Conservation (phyloP, 1,140 invertebrate genomes). For the Macrocentrus cingulum region DNA sequence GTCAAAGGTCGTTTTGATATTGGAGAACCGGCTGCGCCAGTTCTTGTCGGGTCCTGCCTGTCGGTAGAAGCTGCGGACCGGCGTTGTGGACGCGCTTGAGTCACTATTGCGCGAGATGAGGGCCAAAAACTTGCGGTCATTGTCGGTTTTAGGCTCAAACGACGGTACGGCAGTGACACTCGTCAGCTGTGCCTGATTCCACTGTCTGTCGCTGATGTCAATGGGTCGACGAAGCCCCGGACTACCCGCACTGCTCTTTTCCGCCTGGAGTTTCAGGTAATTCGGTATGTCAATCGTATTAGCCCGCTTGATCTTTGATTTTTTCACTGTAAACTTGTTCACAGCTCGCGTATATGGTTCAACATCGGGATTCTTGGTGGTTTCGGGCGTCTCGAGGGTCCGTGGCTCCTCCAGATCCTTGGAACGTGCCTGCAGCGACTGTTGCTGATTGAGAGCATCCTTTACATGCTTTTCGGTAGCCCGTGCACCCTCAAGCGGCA, state of each 20-base stretch:
- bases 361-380: no score
- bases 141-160: conserved; percentile 80
- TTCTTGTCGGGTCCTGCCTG: conserved; percentile 55
- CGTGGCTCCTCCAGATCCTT: conserved; percentile 33
- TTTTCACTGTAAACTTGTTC: conserved; percentile 69
- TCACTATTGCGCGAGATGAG: conserved; percentile 76
- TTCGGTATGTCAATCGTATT: conserved; percentile 87
- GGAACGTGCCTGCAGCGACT: conserved; percentile 45
- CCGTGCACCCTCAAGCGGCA: conserved; percentile 23
- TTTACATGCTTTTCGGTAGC: conserved; percentile 50
- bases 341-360: no score
- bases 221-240: conserved; percentile 60
- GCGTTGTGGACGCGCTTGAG: conserved; percentile 33
- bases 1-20: conserved; percentile 84
- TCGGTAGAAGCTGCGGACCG: conserved; percentile 41
- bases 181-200: conserved; percentile 27
- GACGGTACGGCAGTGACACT: conserved; percentile 62
- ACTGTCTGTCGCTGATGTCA: conserved; percentile 58
- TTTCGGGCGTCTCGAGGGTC: no score
- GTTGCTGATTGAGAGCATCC: conserved; percentile 55
- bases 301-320: conserved; percentile 78
- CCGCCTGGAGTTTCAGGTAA: conserved; percentile 54
- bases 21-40: conserved; percentile 80
- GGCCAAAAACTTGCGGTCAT: conserved; percentile 80
- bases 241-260: conserved; percentile 32